A percentile compares a stretch with the other conserved stretches of the same genome.
Evolutionary conservation across 2,888 invertebrate species (phyloP).

Genomic region (Heliothis peltigera): DNA sequence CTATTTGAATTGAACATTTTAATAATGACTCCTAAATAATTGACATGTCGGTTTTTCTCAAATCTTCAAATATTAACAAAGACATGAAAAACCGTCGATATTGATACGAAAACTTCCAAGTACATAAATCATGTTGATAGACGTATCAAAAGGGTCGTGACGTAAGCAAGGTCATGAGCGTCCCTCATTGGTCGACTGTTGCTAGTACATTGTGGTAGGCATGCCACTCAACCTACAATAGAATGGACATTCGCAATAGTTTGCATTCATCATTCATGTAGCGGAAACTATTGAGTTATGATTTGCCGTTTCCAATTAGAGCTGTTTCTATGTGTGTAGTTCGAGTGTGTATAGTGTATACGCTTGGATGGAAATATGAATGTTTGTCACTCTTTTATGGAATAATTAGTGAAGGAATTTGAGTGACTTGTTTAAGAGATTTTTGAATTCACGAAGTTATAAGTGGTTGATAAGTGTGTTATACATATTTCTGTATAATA

Average conservation of each 20-base stretch:
- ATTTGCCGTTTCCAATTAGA: constrained; percentile 51
- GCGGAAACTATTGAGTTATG: constrained; percentile 39
- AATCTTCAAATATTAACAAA: neutral
- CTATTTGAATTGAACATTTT: no score
- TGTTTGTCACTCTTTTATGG: no score
- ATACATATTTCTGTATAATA: no score
- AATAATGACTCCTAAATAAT: no score
- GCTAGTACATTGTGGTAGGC: constrained; percentile 26
- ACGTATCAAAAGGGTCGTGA: constrained; percentile 64
- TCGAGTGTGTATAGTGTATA: constrained; percentile 2
- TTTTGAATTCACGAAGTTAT: no score
- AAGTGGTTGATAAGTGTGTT: no score
- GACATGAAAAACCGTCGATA: constrained; percentile 13
- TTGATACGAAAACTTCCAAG: constrained; percentile 46
- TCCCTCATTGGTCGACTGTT: constrained; percentile 29
- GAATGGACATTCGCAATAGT: constrained; percentile 45
- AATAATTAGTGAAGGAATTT: no score
- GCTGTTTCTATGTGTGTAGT: constrained; percentile 8
- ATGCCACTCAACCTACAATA: constrained; percentile 39
- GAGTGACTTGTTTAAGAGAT: no score
- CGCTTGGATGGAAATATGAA: no score
- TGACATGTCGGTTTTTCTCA: neutral
- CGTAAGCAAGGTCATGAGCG: constrained; percentile 63
- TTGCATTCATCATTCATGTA: constrained; percentile 42
- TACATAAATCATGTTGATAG: constrained; percentile 73